Conservation (phyloP, 1,140 invertebrate species). For the Cherax quadricarinatus region DNA sequence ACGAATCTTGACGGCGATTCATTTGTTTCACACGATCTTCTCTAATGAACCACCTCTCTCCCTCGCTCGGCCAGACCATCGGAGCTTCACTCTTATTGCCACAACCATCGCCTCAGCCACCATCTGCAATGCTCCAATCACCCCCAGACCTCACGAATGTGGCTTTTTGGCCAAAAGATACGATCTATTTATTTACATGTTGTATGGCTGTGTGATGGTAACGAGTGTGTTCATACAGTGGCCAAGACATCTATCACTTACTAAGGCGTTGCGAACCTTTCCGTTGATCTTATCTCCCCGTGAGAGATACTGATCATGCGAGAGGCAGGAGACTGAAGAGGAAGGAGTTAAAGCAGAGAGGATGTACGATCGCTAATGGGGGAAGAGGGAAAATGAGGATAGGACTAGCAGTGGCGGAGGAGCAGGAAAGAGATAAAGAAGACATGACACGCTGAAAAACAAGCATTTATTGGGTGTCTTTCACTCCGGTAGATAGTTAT, state of each 20-base stretch:
- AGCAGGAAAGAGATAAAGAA: background rate
- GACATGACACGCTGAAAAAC: background rate
- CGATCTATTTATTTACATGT: background rate
- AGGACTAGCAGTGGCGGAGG: background rate
- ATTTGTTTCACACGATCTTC: background rate
- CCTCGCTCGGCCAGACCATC: background rate
- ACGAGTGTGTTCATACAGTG: background rate
- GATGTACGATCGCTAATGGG: too few species aligned
- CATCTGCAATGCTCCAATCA: background rate
- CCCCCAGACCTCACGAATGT: too few species aligned
- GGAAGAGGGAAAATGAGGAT: background rate
- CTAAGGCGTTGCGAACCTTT: too few species aligned
- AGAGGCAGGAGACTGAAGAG: too few species aligned
- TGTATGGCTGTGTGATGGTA: background rate
- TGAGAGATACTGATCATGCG: too few species aligned
- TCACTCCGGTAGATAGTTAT: too few species aligned
- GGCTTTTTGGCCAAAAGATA: background rate
- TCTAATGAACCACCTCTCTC: background rate
- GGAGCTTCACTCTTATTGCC: background rate
- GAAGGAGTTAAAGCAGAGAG: too few species aligned
- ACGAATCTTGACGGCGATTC: background rate
- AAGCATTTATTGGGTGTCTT: too few species aligned
- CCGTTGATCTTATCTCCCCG: too few species aligned
- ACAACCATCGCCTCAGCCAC: background rate
- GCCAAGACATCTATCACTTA: too few species aligned